Percentiles rank a stretch among this genome's conserved stretches.
Conservation (phyloP, 1,140 invertebrate genomes). For the Lepidurus arcticus region DNA sequence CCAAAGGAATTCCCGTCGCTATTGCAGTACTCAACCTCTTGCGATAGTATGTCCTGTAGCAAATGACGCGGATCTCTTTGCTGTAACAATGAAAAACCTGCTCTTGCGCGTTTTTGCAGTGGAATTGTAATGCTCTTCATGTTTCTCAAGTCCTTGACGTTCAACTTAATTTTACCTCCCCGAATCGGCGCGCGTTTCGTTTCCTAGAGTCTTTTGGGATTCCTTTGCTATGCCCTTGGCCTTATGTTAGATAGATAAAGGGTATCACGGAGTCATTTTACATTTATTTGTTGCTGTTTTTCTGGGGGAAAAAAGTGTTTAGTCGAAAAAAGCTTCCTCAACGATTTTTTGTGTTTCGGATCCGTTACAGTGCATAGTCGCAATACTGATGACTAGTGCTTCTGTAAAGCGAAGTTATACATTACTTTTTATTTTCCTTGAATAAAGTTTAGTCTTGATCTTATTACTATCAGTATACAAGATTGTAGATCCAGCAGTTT, state of each 20-base stretch:
- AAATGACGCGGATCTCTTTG: too few relatives aligned
- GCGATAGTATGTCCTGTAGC: too few relatives aligned
- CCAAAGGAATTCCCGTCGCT: too few relatives aligned
- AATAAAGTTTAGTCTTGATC: neutral
- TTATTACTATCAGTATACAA: neutral
- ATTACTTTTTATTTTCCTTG: neutral
- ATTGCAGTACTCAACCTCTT: too few relatives aligned
- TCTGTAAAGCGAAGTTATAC: neutral
- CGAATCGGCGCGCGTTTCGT: neutral
- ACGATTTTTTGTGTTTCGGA: neutral
- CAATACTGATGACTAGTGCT: slow-evolving; percentile 5
- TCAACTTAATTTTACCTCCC: neutral
- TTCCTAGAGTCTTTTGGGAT: neutral
- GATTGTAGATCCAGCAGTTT: neutral
- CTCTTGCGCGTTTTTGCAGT: too few relatives aligned
- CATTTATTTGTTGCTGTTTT: neutral
- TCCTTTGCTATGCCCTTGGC: neutral
- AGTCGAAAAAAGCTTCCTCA: neutral
- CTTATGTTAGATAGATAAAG: neutral
- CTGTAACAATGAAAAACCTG: too few relatives aligned
- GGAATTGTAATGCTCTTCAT: neutral
- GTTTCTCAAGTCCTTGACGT: neutral
- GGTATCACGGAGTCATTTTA: neutral
- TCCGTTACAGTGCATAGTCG: neutral
- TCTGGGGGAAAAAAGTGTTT: neutral